Evolutionary conservation across 2,888 invertebrate genomes (phyloP).

Genomic region (Pharmacophagus antenor): DNA sequence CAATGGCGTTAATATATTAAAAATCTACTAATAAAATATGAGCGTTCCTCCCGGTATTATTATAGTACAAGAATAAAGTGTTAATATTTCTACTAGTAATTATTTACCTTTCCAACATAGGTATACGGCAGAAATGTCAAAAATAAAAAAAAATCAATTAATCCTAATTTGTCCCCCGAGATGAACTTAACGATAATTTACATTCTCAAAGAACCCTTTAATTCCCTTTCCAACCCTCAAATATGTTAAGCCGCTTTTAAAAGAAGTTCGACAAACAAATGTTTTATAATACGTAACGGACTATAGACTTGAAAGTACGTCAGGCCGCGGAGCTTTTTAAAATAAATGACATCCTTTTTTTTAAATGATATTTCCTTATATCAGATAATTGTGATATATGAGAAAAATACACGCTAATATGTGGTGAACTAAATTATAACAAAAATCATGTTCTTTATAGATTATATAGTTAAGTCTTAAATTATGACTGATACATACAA

Average conservation of each 20-base stretch:
- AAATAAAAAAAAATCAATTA: conserved; percentile 77
- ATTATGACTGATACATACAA: conserved; percentile 1
- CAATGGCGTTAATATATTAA: not conserved
- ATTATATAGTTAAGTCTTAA: no score
- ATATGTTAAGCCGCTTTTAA: conserved; percentile 76
- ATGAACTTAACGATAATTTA: conserved; percentile 73
- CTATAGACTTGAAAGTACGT: conserved; percentile 62
- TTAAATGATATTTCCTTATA: not conserved
- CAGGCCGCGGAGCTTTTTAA: conserved; percentile 44
- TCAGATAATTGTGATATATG: conserved; percentile 30
- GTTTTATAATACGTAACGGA: conserved; percentile 71
- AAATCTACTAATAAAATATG: not conserved
- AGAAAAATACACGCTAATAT: conserved; percentile 20
- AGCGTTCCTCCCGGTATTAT: not conserved
- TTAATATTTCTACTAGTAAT: not conserved
- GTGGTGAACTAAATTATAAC: no score
- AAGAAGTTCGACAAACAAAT: conserved; percentile 75
- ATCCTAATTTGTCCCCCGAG: conserved; percentile 78
- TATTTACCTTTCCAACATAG: not conserved
- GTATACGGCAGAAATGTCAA: not conserved
- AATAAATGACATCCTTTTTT: conserved; percentile 4
- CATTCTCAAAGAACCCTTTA: conserved; percentile 74
- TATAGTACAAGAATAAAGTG: not conserved
- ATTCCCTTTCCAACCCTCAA: conserved; percentile 64
- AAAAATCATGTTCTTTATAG: no score